Evolutionary conservation across 2,113 vertebrate species (phyloP).

Genomic region (Psittacula cyanocephala): DNA sequence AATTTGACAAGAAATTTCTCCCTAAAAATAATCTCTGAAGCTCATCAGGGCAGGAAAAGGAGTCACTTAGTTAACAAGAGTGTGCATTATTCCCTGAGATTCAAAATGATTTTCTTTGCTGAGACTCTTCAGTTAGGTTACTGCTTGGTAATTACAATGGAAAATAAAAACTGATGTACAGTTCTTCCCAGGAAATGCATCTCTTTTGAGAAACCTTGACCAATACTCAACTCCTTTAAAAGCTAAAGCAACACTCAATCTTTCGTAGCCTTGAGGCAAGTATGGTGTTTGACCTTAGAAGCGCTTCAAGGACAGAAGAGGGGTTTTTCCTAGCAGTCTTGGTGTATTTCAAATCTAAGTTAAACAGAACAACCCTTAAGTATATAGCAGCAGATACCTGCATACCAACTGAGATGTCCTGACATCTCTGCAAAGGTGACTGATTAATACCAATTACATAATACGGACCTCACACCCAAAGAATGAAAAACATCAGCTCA

Average conservation of each 20-base stretch:
- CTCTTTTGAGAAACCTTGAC: background rate
- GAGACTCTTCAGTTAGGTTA: background rate
- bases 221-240: background rate
- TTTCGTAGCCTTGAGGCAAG: background rate
- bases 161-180: background rate
- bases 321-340: background rate
- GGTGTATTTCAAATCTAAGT: background rate
- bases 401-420: background rate
- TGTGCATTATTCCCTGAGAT: background rate
- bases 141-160: background rate
- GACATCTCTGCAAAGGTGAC: background rate
- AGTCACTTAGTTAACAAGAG: background rate
- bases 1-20: background rate
- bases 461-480: rapidly evolving
- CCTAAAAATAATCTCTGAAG: background rate
- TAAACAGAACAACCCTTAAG: background rate
- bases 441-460: background rate
- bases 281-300: background rate
- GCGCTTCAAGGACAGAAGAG: background rate
- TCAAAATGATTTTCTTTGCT: background rate
- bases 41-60: background rate
- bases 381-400: background rate
- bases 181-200: background rate
- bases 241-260: background rate
- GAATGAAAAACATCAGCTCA: background rate